A percentile compares a stretch with the other conserved stretches of the same genome.
phyloP scores from a whole-genome alignment of 2,797 vertebrate species.

The Tarsius wallacei region DNA sequence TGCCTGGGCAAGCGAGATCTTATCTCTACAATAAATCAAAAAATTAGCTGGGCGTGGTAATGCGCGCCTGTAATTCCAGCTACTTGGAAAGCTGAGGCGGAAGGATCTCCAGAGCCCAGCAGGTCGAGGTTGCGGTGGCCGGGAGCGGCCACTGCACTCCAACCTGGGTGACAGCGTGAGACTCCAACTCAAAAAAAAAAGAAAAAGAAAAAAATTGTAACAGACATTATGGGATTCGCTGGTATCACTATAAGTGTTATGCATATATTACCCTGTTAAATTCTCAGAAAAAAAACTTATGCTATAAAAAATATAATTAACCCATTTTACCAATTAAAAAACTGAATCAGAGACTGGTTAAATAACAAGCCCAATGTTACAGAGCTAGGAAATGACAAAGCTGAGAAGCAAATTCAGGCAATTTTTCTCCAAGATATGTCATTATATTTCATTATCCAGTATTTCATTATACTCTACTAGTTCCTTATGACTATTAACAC shows the following conservation, averaged over 20 bases:
- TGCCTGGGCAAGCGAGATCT: too few species aligned
- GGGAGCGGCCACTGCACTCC: too few species aligned
- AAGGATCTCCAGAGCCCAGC: too few species aligned
- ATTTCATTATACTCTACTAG: not conserved
- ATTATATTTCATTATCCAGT: too few species aligned
- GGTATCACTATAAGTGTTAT: not conserved
- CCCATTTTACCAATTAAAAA: not conserved
- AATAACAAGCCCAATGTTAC: not conserved
- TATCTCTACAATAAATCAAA: too few species aligned
- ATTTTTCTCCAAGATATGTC: not conserved
- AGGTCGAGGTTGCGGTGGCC: too few species aligned
- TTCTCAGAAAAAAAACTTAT: not conserved
- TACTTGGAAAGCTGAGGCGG: too few species aligned
- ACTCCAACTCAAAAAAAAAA: too few species aligned
- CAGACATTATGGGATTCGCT: not conserved
- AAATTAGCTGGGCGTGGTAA: too few species aligned
- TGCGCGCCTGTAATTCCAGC: too few species aligned
- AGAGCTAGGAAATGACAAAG: not conserved
- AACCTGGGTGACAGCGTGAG: too few species aligned
- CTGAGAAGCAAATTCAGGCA: not conserved
- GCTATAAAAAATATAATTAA: not conserved
- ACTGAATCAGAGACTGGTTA: not conserved
- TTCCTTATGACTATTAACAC: not conserved
- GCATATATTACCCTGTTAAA: not conserved
- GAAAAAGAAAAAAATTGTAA: not conserved